These are phyloP conservation scores for Halcyon chelicuti DNA, from an alignment of 2,797 vertebrate species.

Conservation along the genomic window DNA sequence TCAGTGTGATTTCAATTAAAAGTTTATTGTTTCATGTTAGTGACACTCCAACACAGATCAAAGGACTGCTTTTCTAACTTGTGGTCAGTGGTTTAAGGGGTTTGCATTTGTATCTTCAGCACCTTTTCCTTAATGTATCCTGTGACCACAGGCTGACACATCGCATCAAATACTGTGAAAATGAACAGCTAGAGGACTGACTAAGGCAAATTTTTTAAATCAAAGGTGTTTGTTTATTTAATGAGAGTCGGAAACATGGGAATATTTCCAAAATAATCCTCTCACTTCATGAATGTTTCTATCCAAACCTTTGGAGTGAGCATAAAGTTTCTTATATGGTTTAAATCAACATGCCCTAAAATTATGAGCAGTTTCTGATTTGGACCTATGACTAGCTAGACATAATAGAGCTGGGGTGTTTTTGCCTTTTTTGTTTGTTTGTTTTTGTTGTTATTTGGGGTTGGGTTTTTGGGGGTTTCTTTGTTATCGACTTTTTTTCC, in stretches of 20 bases:
- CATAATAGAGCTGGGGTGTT: background rate
- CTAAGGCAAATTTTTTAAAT: background rate
- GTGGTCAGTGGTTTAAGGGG: background rate
- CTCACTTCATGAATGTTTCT: background rate
- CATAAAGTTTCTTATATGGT: background rate
- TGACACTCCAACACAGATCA: background rate
- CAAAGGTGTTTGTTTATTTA: constrained; percentile 3
- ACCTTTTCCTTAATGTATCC: background rate
- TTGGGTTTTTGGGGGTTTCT: background rate
- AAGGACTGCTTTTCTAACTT: background rate
- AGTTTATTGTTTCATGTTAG: background rate
- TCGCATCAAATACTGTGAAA: background rate
- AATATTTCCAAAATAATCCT: background rate
- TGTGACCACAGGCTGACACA: background rate
- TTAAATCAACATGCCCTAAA: background rate
- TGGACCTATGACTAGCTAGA: background rate
- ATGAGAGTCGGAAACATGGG: background rate
- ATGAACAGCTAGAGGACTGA: background rate
- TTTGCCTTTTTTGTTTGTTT: no score
- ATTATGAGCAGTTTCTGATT: background rate
- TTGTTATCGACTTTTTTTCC: no score
- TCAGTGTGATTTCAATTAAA: background rate
- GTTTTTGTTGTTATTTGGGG: background rate
- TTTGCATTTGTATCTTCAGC: background rate
- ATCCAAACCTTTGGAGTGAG: background rate